phyloP scores from a whole-genome alignment of 2,113 vertebrate species.

The cattle (Bos taurus) region ARS-UCD2.0 NC_037347.1:16219501-16220000 shows the following conservation, averaged over 20 bases:
- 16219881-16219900: background rate
- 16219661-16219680: background rate
- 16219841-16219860: background rate
- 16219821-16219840: background rate
- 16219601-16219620: background rate
- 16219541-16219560: background rate
- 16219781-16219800: background rate
- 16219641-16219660: background rate
- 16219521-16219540: background rate
- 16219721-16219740: background rate
- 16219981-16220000: background rate
- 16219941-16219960: background rate
- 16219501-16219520: background rate
- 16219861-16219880: background rate
- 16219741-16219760: background rate
- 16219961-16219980: background rate
- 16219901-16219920: background rate
- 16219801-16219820: background rate
- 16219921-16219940: background rate
- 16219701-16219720: background rate
- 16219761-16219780: background rate
- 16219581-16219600: background rate
- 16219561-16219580: background rate
- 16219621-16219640: background rate
- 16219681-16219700: background rate